Percentiles rank a stretch among this genome's conserved stretches.
Conservation (phyloP, 1,140 invertebrate species). For the Drosophila parabipectinata region DNA sequence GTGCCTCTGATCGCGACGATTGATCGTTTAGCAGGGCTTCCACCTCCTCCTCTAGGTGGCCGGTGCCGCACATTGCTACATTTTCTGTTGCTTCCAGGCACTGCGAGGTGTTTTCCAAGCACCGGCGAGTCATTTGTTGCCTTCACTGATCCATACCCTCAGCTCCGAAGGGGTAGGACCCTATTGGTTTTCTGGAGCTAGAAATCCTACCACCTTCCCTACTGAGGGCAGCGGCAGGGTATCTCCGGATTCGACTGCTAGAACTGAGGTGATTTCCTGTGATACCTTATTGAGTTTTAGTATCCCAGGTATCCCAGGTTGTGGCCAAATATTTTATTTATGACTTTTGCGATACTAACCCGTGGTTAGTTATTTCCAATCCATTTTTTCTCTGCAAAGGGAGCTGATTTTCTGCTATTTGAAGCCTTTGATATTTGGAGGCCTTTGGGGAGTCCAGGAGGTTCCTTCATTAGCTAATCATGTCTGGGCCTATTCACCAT, state of each 20-base stretch:
- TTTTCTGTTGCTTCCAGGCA: slow-evolving; percentile 64
- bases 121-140: slow-evolving; percentile 53
- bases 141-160: slow-evolving; percentile 55
- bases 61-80: slow-evolving; percentile 30
- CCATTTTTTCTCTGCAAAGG: slow-evolving; percentile 4
- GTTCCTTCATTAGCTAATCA: slow-evolving; percentile 74
- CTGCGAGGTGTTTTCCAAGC: slow-evolving; percentile 58
- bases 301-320: slow-evolving; percentile 6
- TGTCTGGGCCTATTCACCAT: too few species aligned
- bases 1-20: slow-evolving; percentile 74
- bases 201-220: background rate
- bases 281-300: background rate
- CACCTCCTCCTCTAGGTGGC: slow-evolving; percentile 18
- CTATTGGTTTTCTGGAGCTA: background rate
- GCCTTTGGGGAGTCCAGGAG: background rate
- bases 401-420: slow-evolving; percentile 6
- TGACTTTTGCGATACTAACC: slow-evolving; percentile 76
- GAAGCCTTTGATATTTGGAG: background rate
- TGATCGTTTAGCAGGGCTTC: slow-evolving; percentile 69
- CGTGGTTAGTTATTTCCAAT: slow-evolving; percentile 23
- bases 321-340: slow-evolving; percentile 79
- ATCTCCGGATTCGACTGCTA: background rate
- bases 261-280: background rate
- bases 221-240: slow-evolving; percentile 1
- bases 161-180: slow-evolving; percentile 1